Evolutionary conservation across 1,140 invertebrate genomes (phyloP).

Genomic region (Atta colombica): DNA sequence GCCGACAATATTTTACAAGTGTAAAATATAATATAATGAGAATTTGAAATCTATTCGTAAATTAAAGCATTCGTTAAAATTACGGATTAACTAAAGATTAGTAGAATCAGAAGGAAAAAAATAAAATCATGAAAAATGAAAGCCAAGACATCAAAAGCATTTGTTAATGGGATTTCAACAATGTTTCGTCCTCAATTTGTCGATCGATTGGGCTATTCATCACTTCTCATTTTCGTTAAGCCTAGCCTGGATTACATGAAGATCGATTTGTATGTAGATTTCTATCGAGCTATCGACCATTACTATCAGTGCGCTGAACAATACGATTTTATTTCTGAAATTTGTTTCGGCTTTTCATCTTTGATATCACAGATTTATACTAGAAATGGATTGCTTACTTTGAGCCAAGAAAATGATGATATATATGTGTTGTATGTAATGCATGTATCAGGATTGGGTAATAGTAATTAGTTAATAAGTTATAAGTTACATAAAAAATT

Average conservation of each 20-base stretch:
- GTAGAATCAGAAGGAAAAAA: background rate
- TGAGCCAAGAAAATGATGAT: no score
- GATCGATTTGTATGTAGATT: slow-evolving; percentile 71
- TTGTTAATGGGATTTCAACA: slow-evolving; percentile 78
- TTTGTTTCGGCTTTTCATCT: background rate
- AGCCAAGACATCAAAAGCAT: background rate
- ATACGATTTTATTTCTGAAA: slow-evolving; percentile 6
- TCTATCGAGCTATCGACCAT: slow-evolving; percentile 25
- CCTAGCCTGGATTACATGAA: slow-evolving; percentile 42
- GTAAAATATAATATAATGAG: background rate
- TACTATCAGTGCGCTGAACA: slow-evolving; percentile 10
- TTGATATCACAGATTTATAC: background rate
- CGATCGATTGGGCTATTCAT: slow-evolving; percentile 68
- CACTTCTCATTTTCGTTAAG: slow-evolving; percentile 79
- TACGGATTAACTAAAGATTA: slow-evolving; percentile 41
- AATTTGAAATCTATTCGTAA: background rate
- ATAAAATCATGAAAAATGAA: background rate
- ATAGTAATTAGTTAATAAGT: no score
- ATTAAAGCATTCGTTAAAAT: background rate
- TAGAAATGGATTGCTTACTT: no score
- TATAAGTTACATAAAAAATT: no score
- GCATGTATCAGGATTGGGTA: no score
- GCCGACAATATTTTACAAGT: slow-evolving; percentile 2
- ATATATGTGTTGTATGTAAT: no score
- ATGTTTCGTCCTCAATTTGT: slow-evolving; percentile 72